These are phyloP conservation scores for Isoperla grammatica DNA, from an alignment of 2,888 invertebrate species.

Conservation along the genomic window DNA sequence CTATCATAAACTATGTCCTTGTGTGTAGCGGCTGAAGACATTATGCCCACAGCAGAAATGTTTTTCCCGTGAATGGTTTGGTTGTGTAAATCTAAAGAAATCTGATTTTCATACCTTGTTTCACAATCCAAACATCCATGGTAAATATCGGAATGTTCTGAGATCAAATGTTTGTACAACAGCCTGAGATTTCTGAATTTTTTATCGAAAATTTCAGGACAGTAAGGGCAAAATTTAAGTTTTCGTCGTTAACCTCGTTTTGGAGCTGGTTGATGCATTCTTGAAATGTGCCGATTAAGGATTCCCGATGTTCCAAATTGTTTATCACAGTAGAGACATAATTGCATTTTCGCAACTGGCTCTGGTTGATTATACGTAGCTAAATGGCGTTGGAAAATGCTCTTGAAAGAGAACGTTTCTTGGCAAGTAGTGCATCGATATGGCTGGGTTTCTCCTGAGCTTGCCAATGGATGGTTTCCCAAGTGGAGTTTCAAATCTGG, in stretches of 20 bases:
- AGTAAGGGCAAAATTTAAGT: background rate
- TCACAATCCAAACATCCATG: constrained; percentile 17
- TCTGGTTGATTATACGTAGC: constrained; percentile 1
- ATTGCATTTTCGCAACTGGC: background rate
- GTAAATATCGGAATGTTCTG: constrained; percentile 14
- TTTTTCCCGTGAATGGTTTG: constrained; percentile 9
- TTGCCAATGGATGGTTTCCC: constrained; percentile 32
- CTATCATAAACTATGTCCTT: too few relatives aligned
- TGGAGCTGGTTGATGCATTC: background rate
- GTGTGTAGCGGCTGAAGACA: too few relatives aligned
- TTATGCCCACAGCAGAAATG: background rate
- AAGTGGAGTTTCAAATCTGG: constrained; percentile 41
- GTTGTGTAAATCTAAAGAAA: constrained; percentile 11
- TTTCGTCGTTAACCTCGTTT: background rate
- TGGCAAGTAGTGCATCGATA: constrained; percentile 41
- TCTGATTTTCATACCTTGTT: background rate
- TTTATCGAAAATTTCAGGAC: background rate
- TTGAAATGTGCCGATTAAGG: constrained; percentile 26
- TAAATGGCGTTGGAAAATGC: constrained; percentile 25
- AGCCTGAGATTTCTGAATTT: background rate
- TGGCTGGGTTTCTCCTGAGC: constrained; percentile 31
- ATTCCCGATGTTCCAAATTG: constrained; percentile 24
- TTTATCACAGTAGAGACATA: constrained; percentile 30
- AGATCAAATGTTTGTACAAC: background rate
- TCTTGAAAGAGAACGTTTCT: constrained; percentile 41